These are phyloP conservation scores for Carlito syrichta DNA, from an alignment of 2,113 vertebrate species.

Conservation along the genomic window DNA sequence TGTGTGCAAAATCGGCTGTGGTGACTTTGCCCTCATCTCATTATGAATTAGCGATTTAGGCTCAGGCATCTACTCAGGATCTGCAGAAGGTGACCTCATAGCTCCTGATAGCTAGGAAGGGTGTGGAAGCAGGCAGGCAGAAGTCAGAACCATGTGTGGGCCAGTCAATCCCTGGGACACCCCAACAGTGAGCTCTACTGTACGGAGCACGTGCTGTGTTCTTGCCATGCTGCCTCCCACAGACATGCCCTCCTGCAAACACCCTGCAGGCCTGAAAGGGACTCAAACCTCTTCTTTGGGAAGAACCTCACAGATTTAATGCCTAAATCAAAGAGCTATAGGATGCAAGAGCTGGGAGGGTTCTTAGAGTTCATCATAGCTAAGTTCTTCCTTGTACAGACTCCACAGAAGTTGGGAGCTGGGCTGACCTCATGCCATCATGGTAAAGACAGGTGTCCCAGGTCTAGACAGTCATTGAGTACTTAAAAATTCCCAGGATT, in stretches of 20 bases:
- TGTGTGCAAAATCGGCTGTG: not conserved
- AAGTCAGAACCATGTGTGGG: not conserved
- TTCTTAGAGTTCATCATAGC: not conserved
- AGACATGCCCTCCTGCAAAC: not conserved
- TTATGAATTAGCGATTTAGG: not conserved
- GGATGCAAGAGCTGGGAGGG: not conserved
- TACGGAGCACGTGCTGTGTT: not conserved
- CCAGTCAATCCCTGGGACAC: not conserved
- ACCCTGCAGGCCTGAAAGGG: not conserved
- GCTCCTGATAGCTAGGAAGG: not conserved
- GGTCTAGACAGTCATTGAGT: not conserved
- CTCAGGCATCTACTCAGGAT: not conserved
- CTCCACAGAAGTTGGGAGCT: fast-evolving
- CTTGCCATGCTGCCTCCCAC: not conserved
- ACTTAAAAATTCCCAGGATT: not conserved
- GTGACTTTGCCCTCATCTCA: not conserved
- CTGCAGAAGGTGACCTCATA: not conserved
- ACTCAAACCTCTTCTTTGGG: not conserved
- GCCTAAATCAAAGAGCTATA: not conserved
- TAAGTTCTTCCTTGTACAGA: not conserved
- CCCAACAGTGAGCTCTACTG: fast-evolving
- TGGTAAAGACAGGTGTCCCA: not conserved
- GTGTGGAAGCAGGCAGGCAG: not conserved
- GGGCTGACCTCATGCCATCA: fast-evolving
- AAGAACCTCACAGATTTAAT: not conserved